Evolutionary conservation across 30 jellyfish, hydroid and myxozoan species (phyloP).

Genomic region (Cassiopea xamachana): DNA sequence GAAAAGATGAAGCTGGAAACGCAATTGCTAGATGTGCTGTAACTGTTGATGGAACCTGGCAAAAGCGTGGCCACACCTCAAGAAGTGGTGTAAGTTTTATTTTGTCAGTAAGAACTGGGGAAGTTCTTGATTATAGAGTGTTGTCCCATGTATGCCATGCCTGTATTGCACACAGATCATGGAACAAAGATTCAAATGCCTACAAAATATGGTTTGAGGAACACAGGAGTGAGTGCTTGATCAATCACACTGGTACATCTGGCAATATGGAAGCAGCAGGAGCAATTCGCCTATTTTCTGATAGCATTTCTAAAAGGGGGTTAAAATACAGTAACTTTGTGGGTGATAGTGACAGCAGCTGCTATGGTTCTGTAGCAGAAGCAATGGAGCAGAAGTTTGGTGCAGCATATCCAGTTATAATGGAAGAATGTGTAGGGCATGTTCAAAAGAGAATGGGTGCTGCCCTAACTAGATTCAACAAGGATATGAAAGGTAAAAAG

Average conservation of each 20-base stretch:
- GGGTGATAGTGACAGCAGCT: not conserved
- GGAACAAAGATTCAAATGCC: conserved; percentile 13
- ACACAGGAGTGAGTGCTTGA: conserved; percentile 13
- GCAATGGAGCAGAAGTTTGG: not conserved
- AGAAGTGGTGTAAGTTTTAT: conserved; percentile 43
- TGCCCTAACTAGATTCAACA: conserved; percentile 12
- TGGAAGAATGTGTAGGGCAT: not conserved
- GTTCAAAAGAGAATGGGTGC: conserved; percentile 35
- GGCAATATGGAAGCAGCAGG: not conserved
- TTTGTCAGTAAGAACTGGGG: conserved; percentile 44
- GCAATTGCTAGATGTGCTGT: not conserved
- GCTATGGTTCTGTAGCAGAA: not conserved
- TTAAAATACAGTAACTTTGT: not conserved
- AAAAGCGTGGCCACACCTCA: conserved; percentile 38
- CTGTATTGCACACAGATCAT: not conserved
- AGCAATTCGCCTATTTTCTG: not conserved
- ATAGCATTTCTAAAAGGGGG: not conserved
- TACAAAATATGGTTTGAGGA: conserved; percentile 3
- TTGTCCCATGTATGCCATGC: conserved; percentile 18
- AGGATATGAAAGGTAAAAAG: not conserved
- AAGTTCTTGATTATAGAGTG: conserved; percentile 41
- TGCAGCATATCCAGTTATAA: not conserved
- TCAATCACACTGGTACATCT: not conserved
- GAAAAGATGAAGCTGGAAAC: not conserved
- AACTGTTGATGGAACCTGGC: conserved; percentile 73